Evolutionary conservation across 2,797 vertebrate genomes (phyloP).

Genomic region (Xyrichtys novacula): DNA sequence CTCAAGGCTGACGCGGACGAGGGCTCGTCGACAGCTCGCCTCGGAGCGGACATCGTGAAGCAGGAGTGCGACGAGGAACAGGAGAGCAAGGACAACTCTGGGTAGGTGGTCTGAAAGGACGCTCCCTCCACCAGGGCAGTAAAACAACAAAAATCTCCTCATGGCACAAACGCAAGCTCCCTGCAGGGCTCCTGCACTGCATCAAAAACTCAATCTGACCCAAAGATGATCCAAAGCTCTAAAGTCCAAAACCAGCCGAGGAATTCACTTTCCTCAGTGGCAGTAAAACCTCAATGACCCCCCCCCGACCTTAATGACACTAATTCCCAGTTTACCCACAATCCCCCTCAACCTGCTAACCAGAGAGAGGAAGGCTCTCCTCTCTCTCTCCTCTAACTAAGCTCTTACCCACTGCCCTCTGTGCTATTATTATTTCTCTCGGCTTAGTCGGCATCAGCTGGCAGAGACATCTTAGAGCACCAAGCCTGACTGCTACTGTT

Average conservation of each 20-base stretch:
- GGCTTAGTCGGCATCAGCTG: conserved; percentile 74
- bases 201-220: conserved; percentile 37
- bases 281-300: conserved; percentile 44
- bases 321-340: conserved; percentile 65
- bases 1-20: conserved; percentile 75
- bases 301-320: conserved; percentile 59
- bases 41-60: conserved; percentile 61
- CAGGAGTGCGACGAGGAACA: conserved; percentile 75
- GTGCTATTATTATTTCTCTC: conserved; percentile 71
- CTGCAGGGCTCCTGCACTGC: conserved; percentile 18
- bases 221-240: not conserved
- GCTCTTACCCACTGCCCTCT: conserved; percentile 65
- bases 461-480: conserved; percentile 65
- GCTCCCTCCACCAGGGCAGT: conserved; percentile 45
- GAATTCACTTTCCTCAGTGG: conserved; percentile 41
- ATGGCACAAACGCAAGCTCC: conserved; percentile 41
- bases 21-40: conserved; percentile 60
- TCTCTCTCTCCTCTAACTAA: conserved; percentile 48
- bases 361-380: conserved; percentile 50
- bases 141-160: conserved; percentile 13
- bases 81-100: conserved; percentile 82
- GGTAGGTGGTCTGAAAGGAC: conserved; percentile 79
- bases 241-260: conserved; percentile 28
- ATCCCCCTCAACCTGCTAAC: conserved; percentile 70
- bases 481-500: conserved; percentile 67